phyloP scores from a whole-genome alignment of 2,888 invertebrate genomes.

The Agrotis segetum region DNA sequence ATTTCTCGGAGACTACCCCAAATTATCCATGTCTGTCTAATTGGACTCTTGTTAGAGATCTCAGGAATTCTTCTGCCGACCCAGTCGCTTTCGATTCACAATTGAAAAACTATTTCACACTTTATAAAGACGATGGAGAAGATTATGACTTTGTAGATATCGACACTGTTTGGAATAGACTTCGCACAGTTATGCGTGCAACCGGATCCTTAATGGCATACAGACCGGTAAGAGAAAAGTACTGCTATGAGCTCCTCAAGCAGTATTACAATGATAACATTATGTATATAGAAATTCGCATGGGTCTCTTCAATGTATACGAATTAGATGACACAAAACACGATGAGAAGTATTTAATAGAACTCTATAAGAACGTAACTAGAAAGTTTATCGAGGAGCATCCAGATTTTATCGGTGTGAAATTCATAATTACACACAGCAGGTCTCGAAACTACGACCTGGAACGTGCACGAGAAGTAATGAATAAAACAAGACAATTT shows the following conservation, averaged over 20 bases:
- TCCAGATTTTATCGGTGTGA: conserved; percentile 93
- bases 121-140: conserved; percentile 85
- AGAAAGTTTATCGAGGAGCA: conserved; percentile 91
- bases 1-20: conserved; percentile 78
- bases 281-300: conserved; percentile 93
- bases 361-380: conserved; percentile 89
- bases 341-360: conserved; percentile 87
- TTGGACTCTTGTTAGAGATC: conserved; percentile 89
- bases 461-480: conserved; percentile 75
- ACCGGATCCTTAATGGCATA: conserved; percentile 91
- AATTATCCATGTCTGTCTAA: conserved; percentile 75
- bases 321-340: conserved; percentile 91
- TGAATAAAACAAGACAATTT: conserved; percentile 79
- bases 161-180: conserved; percentile 91
- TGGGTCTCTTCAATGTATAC: conserved; percentile 86
- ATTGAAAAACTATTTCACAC: conserved; percentile 89
- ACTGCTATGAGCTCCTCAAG: conserved; percentile 91
- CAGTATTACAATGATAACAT: conserved; percentile 93
- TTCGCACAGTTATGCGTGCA: conserved; percentile 87
- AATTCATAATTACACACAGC: conserved; percentile 90
- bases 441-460: conserved; percentile 75
- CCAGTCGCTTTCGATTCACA: conserved; percentile 86
- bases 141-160: conserved; percentile 82
- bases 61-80: conserved; percentile 83
- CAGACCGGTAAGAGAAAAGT: conserved; percentile 92